A percentile compares a stretch with the other conserved stretches of the same genome.
phyloP scores from a whole-genome alignment of 1,140 invertebrate species.

The Drosophila murphyi region DNA sequence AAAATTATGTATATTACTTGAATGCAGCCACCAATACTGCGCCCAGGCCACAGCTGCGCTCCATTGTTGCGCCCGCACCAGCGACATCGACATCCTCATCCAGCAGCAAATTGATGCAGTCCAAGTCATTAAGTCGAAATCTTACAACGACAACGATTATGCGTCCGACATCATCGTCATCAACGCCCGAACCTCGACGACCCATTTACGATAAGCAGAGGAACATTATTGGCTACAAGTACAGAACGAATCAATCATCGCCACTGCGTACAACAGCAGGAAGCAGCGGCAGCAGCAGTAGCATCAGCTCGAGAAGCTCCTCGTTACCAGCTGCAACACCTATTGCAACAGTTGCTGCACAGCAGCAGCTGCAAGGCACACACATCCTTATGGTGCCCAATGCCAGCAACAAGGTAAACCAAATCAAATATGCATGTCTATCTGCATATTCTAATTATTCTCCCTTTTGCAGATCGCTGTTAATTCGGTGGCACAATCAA shows the following conservation, averaged over 20 bases:
- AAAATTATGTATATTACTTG: constrained; percentile 57
- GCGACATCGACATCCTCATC: background rate
- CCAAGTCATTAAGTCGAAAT: too few relatives aligned
- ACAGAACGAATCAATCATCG: background rate
- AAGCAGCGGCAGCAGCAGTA: background rate
- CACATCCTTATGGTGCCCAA: background rate
- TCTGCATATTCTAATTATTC: background rate
- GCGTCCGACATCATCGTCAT: background rate
- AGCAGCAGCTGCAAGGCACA: background rate
- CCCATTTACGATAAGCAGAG: constrained; percentile 50
- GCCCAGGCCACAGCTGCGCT: background rate
- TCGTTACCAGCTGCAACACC: background rate
- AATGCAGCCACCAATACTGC: constrained; percentile 29
- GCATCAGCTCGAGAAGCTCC: background rate
- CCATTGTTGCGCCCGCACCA: background rate
- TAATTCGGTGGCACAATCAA: background rate
- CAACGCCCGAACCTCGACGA: background rate
- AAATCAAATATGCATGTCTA: too few relatives aligned
- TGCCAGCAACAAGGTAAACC: constrained; percentile 11
- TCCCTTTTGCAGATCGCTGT: background rate
- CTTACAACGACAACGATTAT: background rate
- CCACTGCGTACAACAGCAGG: too few relatives aligned
- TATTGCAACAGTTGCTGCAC: background rate
- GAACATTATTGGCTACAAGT: constrained; percentile 66
- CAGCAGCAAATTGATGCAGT: background rate